Base-by-base conservation (phyloP, 2,888 invertebrate species). In the Syritta pipiens region DNA sequence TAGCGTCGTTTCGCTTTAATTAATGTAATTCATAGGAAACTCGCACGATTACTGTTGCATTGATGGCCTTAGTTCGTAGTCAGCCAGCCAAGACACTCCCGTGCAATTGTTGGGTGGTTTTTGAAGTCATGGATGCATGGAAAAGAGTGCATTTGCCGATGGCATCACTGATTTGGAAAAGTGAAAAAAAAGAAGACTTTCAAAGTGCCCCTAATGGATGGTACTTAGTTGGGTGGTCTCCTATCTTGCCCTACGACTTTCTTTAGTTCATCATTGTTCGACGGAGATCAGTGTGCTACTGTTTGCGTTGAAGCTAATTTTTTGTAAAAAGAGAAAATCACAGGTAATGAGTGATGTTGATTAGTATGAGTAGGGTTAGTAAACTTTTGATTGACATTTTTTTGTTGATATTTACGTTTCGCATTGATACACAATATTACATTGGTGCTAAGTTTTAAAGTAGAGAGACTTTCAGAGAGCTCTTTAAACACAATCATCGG, bases 91-190 rank as follows among this genome's bases (percentile, higher is more conserved):
- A n/a, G n/a, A n/a, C n/a, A n/a, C n/a, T n/a, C n/a, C n/a, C 4
- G 20, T 48, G 40, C 59, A 60, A 60, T 60, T 65, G 37, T 49
- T 40, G 10, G n/a, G 42, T 37, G 37, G 40, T 44, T 53, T 62
- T 28, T 60, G 10, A 22, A 57, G 10, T 22, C 62, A 59, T 9
- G 59, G 17, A 46, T 46, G 53, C 59, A 57, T 63, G 40, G 44
- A 59, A 72, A 72, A 77, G 72, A 77, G 77, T 71, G 59, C 72
- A 77, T 22, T 65, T 59, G 71, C 63, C 40, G 65, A 59, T 65
- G 37, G n/a, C 14, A 30, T 77, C 77, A 77, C 19, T 77, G 77
- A 72, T 72, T 59, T 48, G 77, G 59, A 72, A 72, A 77, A 77
- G 48, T 76, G 10, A 10, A 17, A 17, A 14, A 12, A 14, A 14